These are phyloP conservation scores for Sinhomidia bicolor DNA, from an alignment of 2,888 invertebrate species.

Conservation along the genomic window DNA sequence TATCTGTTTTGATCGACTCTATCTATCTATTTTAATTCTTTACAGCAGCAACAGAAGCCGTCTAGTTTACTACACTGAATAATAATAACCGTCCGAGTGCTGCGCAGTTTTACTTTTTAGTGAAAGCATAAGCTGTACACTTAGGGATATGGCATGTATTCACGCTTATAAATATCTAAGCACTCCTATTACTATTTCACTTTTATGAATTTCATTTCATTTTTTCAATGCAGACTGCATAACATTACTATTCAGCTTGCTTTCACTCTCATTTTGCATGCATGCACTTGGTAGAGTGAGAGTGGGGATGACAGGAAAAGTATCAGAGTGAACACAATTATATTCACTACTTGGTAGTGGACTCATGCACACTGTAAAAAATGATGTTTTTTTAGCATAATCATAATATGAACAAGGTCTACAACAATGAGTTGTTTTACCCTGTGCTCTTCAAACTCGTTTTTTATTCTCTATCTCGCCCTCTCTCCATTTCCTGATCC, in stretches of 20 bases:
- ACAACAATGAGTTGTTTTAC: too few species aligned
- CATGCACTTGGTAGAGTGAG: not conserved
- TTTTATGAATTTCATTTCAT: too few species aligned
- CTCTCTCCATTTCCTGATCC: constrained; percentile 10
- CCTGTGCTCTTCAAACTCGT: too few species aligned
- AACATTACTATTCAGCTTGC: not conserved
- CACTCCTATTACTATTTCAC: too few species aligned
- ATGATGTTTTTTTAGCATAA: too few species aligned
- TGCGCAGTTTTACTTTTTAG: not conserved
- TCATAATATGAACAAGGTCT: too few species aligned
- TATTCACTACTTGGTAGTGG: too few species aligned
- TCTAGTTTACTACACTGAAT: not conserved
- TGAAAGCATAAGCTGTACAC: too few species aligned
- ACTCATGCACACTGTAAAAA: too few species aligned
- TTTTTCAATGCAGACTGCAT: not conserved
- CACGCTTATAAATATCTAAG: not conserved
- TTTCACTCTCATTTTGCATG: constrained; percentile 1
- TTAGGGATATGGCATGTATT: not conserved
- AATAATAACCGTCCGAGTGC: not conserved
- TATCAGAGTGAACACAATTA: not conserved
- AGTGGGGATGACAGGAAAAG: constrained; percentile 7
- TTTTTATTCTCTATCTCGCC: not conserved
- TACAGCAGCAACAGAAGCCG: not conserved
- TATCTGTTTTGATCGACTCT: not conserved
- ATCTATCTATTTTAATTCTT: not conserved